Conservation (phyloP, 2,888 invertebrate genomes). For the Kuschelorhynchus macadamiae region DNA sequence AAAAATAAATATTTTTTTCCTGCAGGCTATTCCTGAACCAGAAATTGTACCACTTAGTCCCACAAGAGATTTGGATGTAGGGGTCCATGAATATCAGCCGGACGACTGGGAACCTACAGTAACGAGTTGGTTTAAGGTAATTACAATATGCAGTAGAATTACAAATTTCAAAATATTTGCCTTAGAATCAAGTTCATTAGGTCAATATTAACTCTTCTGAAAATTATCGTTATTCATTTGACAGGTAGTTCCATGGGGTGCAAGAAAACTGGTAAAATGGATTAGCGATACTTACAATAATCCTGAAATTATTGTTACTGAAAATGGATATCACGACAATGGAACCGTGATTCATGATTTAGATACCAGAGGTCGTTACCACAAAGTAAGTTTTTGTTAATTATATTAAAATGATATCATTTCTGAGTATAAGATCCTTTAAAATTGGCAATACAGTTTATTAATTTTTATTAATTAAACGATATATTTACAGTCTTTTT, state of each 20-base stretch:
- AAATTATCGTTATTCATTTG: no score
- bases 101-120: constrained; percentile 46
- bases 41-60: constrained; percentile 26
- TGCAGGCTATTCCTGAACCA: constrained; percentile 33
- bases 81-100: constrained; percentile 29
- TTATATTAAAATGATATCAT: no score
- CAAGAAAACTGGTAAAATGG: constrained; percentile 71
- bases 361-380: constrained; percentile 68
- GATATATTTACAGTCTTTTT: no score
- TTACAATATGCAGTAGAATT: not conserved
- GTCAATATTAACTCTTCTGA: no score
- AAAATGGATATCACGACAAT: constrained; percentile 72
- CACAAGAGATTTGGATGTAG: constrained; percentile 29
- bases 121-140: constrained; percentile 47
- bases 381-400: constrained; percentile 42
- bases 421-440: no score
- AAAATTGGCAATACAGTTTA: no score
- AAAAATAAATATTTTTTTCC: no score
- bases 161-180: no score
- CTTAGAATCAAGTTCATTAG: no score
- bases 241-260: constrained; percentile 73
- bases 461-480: no score
- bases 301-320: constrained; percentile 71
- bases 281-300: constrained; percentile 64
- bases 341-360: constrained; percentile 62